Percentiles rank a stretch among this genome's conserved stretches.
These are phyloP conservation scores for Drosophila suboccidentalis DNA, from an alignment of 2,888 invertebrate species.

Conservation along the genomic window DNA sequence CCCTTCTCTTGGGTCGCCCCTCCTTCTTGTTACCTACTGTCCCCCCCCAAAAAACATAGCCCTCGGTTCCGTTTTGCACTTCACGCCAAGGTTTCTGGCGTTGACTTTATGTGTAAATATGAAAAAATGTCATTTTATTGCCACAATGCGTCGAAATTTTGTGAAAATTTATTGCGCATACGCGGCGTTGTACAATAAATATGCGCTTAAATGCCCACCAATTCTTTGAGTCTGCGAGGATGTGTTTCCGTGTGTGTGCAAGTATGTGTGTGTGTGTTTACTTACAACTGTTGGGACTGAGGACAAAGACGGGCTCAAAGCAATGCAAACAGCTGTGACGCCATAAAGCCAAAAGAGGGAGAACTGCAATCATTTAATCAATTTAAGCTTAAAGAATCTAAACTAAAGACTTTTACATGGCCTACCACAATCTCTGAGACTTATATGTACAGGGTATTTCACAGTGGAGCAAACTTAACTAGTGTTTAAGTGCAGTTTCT, in stretches of 20 bases:
- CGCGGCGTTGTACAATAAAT: slow-evolving; percentile 74
- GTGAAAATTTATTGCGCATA: slow-evolving; percentile 77
- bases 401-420: not conserved
- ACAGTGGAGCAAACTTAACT: not conserved
- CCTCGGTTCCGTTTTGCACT: slow-evolving; percentile 15
- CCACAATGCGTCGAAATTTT: slow-evolving; percentile 78
- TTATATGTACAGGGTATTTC: not conserved
- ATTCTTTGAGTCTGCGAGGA: slow-evolving; percentile 27
- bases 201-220: slow-evolving; percentile 64
- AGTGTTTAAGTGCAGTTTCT: slow-evolving; percentile 1
- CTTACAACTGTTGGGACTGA: slow-evolving; percentile 61
- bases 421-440: no score
- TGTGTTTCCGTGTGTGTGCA: slow-evolving; percentile 14
- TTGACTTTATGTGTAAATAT: slow-evolving; percentile 79
- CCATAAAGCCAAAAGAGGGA: slow-evolving; percentile 17
- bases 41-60: not conserved
- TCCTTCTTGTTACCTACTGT: not conserved
- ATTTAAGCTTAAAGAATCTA: not conserved
- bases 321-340: slow-evolving; percentile 17
- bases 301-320: slow-evolving; percentile 29
- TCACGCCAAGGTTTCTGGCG: slow-evolving; percentile 42
- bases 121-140: slow-evolving; percentile 79
- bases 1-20: not conserved
- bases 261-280: slow-evolving; percentile 36
- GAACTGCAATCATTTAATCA: not conserved